Percentiles rank a stretch among this genome's conserved stretches.
These are phyloP conservation scores for Eumerus sabulonum DNA, from an alignment of 2,888 invertebrate genomes.

Conservation along the genomic window DNA sequence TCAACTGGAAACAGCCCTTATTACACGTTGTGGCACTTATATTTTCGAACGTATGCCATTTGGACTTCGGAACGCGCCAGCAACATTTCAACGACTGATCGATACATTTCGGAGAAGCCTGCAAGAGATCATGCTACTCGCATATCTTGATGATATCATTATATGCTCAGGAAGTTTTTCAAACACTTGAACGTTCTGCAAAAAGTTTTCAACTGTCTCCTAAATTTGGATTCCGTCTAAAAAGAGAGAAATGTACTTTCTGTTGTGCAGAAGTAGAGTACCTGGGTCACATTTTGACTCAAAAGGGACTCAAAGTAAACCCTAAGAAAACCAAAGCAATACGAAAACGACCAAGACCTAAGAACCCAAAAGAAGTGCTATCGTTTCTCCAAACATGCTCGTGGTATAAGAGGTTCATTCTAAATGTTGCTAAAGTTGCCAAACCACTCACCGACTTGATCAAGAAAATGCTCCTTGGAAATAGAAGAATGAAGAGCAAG, in stretches of 20 bases:
- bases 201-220: not conserved
- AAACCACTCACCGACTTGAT: not conserved
- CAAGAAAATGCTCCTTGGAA: not conserved
- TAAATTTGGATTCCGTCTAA: constrained; percentile 13
- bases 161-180: constrained; percentile 3
- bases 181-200: not conserved
- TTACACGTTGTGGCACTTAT: constrained; percentile 1
- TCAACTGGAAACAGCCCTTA: not conserved
- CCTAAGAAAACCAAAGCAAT: constrained; percentile 46
- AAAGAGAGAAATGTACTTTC: constrained; percentile 11
- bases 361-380: constrained; percentile 23
- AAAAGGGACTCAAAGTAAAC: constrained; percentile 19
- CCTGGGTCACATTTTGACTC: constrained; percentile 10
- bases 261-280: constrained; percentile 18
- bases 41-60: too few species aligned
- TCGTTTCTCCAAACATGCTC: constrained; percentile 16
- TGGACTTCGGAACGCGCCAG: constrained; percentile 18
- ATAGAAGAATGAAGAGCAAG: not conserved
- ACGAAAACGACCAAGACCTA: not conserved
- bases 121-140: not conserved
- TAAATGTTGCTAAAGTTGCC: not conserved
- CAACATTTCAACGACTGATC: constrained; percentile 8
- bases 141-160: not conserved
- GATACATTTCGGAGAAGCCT: constrained; percentile 4
- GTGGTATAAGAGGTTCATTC: constrained; percentile 8